A percentile compares a stretch with the other conserved stretches of the same genome.
phyloP scores from a whole-genome alignment of 2,113 vertebrate genomes.

The Phalacrocorax brasilianus region DNA sequence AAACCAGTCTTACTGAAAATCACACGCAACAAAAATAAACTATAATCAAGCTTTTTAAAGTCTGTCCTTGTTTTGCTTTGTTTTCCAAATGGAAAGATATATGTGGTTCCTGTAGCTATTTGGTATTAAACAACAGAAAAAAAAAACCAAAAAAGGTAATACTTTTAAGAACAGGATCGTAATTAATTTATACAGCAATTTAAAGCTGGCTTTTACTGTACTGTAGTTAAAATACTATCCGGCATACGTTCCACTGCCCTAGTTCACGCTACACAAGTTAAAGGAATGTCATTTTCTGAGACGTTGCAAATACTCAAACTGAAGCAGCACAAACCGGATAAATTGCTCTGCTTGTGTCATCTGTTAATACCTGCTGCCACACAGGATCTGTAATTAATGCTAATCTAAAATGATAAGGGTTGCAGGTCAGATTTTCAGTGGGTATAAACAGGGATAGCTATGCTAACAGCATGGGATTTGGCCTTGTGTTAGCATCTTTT shows the following conservation, averaged over 20 bases:
- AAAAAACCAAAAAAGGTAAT: not conserved
- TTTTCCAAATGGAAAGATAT: not conserved
- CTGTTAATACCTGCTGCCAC: slow-evolving; percentile 6
- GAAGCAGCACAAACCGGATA: slow-evolving; percentile 8
- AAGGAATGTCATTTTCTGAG: not conserved
- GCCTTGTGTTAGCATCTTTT: not conserved
- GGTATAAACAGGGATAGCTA: not conserved
- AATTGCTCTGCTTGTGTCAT: not conserved
- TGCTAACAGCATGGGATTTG: not conserved
- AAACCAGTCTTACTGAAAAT: slow-evolving; percentile 21
- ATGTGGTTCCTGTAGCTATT: not conserved
- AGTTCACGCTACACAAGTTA: not conserved
- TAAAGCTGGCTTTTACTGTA: not conserved
- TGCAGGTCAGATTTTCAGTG: not conserved
- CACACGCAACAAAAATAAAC: slow-evolving; percentile 49
- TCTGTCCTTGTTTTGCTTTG: not conserved
- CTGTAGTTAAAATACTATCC: not conserved
- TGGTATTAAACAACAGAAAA: not conserved
- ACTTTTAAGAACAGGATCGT: not conserved
- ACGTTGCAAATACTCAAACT: not conserved
- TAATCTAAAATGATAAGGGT: not conserved
- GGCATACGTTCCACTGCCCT: not conserved
- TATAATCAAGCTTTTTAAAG: slow-evolving; percentile 34
- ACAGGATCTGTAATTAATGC: not conserved
- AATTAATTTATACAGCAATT: not conserved